Evolutionary conservation across 2,888 invertebrate species (phyloP), one percentile per base, ranked within the genome.

Genomic region (Athalia cordata): DNA sequence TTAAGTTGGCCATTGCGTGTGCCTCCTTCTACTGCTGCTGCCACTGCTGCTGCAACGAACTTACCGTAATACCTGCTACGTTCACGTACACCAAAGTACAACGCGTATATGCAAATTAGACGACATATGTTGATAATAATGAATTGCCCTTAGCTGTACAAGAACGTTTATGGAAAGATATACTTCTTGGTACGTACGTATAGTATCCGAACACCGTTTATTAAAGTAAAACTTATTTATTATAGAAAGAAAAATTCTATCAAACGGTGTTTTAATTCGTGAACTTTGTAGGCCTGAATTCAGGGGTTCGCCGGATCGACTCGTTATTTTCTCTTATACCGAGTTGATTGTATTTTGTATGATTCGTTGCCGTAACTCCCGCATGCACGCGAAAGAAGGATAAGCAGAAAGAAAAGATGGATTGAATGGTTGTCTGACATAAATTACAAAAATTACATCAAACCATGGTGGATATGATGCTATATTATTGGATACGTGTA

Each of bases 401-500:
- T 29, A 29, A 29, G 29, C 29, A 29, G 29, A 29, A 29, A 29
- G 29, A 29, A 29, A 29, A 29, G 72, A 72, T 72, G 47, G 57
- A 77, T 64, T 77, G 66, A 66, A 76, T 77, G 62, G 70, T 77
- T 78, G 75, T 75, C 78, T 78, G 80, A 79, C 80, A 81, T 80
- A 79, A 80, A 79, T 79, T 79, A 78, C 68, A 70, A 87, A 29
- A 29, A 86, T 86, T 86, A 88, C 87, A 89, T 89, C 86, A 86
- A 88, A 89, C 86, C 86, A 86, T 87, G 88, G 75, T 88, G 83
- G 87, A 83, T 85, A 85, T 87, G 82, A 29, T 79, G 81, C 80
- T 86, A 88, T 89, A 89, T 89, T 86, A 89, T 88, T 88, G 85
- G 87, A 89, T 89, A 89, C 90, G 90, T 90, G 89, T 29, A 29